Conservation (phyloP, 2,888 invertebrate species). For the Schizotus pectinicornis region DNA sequence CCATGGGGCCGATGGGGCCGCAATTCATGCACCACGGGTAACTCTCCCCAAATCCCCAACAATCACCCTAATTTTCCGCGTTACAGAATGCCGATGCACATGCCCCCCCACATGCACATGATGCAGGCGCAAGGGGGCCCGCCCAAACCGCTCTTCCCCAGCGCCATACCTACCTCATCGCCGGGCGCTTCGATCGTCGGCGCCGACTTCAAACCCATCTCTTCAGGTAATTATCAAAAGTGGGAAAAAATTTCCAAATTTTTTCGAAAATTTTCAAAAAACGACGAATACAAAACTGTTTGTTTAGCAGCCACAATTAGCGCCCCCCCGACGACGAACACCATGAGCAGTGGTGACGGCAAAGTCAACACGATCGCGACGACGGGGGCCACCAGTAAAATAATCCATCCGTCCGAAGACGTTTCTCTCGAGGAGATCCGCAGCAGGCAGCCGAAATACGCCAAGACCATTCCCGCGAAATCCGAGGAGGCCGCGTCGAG, state of each 20-base stretch:
- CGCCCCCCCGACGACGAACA: slow-evolving; percentile 70
- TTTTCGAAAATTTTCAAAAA: neutral
- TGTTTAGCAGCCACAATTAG: slow-evolving; percentile 74
- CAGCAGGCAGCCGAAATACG: slow-evolving; percentile 73
- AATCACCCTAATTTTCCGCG: neutral
- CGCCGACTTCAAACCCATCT: slow-evolving; percentile 66
- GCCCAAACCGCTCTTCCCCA: slow-evolving; percentile 82
- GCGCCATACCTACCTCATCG: slow-evolving; percentile 71
- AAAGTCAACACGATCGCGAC: slow-evolving; percentile 70
- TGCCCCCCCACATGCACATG: slow-evolving; percentile 61
- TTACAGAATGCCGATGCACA: slow-evolving; percentile 64
- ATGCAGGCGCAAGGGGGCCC: slow-evolving; percentile 64
- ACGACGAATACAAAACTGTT: neutral
- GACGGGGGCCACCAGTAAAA: slow-evolving; percentile 86
- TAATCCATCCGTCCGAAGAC: slow-evolving; percentile 93
- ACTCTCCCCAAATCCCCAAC: slow-evolving; percentile 53
- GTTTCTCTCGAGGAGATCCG: slow-evolving; percentile 87
- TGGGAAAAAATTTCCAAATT: slow-evolving; percentile 59
- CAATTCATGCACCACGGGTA: slow-evolving; percentile 76
- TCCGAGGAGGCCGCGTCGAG: slow-evolving; percentile 50
- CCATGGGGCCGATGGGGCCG: slow-evolving; percentile 76
- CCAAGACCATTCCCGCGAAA: slow-evolving; percentile 49
- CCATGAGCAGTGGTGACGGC: slow-evolving; percentile 35
- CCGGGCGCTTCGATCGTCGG: slow-evolving; percentile 64
- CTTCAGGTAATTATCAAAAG: slow-evolving; percentile 48